Percentiles rank a stretch among this genome's conserved stretches.
phyloP scores from a whole-genome alignment of 2,113 vertebrate genomes.

The Platysternon megacephalum region DNA sequence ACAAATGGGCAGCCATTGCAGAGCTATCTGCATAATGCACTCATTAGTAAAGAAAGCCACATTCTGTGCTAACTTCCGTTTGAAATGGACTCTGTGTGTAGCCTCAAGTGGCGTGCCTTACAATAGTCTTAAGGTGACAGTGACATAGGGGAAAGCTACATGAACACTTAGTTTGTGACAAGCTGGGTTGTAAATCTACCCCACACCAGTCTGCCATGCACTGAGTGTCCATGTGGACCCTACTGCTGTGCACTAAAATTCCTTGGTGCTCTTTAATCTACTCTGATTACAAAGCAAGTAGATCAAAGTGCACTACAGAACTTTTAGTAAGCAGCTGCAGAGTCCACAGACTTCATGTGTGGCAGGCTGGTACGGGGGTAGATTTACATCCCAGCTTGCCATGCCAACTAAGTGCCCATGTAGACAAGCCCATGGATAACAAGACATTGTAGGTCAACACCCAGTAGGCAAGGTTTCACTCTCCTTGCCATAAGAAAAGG shows the following conservation, averaged over 20 bases:
- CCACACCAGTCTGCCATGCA: neutral
- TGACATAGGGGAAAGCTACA: neutral
- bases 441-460: neutral
- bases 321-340: neutral
- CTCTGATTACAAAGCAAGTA: neutral
- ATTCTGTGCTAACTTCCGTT: neutral
- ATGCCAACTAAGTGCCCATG: neutral
- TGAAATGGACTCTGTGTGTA: slow-evolving; percentile 16
- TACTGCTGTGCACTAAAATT: neutral
- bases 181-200: neutral
- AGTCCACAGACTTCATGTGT: neutral
- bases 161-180: neutral
- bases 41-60: slow-evolving; percentile 7
- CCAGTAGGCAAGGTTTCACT: neutral
- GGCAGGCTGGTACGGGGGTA: neutral
- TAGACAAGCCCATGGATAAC: neutral
- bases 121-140: neutral
- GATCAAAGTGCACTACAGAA: neutral
- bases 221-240: neutral
- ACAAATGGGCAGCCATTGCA: neutral
- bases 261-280: neutral
- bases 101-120: neutral
- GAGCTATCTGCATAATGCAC: neutral
- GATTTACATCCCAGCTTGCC: neutral
- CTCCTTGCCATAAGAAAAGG: neutral